phyloP scores from a whole-genome alignment of 1,140 invertebrate species.

The Pogonus chalceus region DNA sequence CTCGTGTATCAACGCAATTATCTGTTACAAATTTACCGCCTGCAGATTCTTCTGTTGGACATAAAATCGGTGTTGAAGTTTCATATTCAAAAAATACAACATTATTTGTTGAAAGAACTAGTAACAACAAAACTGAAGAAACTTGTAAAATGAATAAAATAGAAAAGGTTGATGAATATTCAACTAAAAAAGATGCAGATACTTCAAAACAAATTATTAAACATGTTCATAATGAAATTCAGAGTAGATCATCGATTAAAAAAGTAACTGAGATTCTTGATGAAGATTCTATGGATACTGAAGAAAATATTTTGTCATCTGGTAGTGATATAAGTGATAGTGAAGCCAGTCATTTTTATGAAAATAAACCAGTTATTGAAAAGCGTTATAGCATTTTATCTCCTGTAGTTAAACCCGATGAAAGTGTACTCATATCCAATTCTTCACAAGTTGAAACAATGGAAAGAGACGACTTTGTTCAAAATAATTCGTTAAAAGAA shows the following conservation, averaged over 20 bases:
- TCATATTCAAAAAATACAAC: neutral
- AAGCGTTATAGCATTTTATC: too few relatives aligned
- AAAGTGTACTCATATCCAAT: too few relatives aligned
- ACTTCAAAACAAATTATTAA: neutral
- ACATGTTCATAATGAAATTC: constrained; percentile 1
- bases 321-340: neutral
- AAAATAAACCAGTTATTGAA: too few relatives aligned
- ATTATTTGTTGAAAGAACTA: neutral
- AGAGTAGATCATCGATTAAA: too few relatives aligned
- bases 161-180: neutral
- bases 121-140: neutral
- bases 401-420: too few relatives aligned
- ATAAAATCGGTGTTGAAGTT: neutral
- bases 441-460: too few relatives aligned
- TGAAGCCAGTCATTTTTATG: neutral
- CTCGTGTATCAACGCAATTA: neutral
- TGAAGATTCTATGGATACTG: too few relatives aligned
- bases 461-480: too few relatives aligned
- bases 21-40: neutral
- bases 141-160: neutral
- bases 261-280: too few relatives aligned
- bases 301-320: neutral
- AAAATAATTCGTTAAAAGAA: too few relatives aligned
- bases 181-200: neutral
- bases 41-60: too few relatives aligned